Base-by-base conservation (phyloP, 1,140 invertebrate genomes). In the Cotesia typhae region DNA sequence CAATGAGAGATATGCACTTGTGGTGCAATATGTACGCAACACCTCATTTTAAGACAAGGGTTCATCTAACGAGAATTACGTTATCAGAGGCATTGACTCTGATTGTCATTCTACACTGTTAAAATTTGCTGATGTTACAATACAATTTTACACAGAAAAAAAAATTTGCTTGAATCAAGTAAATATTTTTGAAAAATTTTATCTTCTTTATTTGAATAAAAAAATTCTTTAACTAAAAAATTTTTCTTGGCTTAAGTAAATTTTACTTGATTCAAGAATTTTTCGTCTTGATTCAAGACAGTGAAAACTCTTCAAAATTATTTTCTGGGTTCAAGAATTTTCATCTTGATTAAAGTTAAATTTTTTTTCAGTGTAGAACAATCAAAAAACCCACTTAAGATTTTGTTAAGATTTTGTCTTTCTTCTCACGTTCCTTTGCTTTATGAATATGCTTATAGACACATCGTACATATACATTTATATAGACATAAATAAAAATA, bases 61-160 rank as follows among this genome's bases (percentile, higher is more conserved):
- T 55, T 55, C n/a, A 55, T 55, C 53, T 55, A 55, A 55, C 53
- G 17, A 55, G 53, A 55, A 55, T 55, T 14, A 17, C 41, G 41
- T 47, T 47, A 47, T 47, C 41, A 47, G 41, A 47, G 41, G 41
- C 41, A 47, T 57, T 61, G 60, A 61, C 60, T 61, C 60, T 61
- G 60, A 61, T 61, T 61, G 35, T 61, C 60, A 61, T 61, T 61
- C 35, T 20, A 35, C 60, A 28, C 2, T 14, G 20, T 20, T 4
- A 57, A 14, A 17, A 14, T 5, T 57, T 20, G 3, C 28, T 28
- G 28, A 28, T 28, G 28, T 28, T 28, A 28, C 28, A 28, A 28
- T 57, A 14, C n/a, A 6, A 0, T 57, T 17, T 57, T 57, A 14
- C 14, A 14, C 14, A 14, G 14, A 14, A 14, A 14, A 14, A 14